Evolutionary conservation across 2,797 vertebrate species (phyloP), one percentile per base, ranked within the genome.

Genomic region (Coccyzus lansbergi): DNA sequence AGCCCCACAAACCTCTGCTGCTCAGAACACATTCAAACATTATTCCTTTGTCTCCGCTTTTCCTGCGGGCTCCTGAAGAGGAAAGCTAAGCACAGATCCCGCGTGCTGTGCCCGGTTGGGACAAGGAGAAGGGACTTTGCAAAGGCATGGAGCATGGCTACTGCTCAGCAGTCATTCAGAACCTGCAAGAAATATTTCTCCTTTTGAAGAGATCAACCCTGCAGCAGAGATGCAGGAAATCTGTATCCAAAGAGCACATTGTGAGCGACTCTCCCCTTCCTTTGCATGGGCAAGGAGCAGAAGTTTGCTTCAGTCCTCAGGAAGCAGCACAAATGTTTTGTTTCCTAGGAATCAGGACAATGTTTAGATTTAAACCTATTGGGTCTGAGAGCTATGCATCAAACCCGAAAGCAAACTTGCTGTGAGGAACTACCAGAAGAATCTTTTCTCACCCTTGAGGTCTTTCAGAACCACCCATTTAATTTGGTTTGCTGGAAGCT

Each of bases 271-370:
- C 69, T 68, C 53, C 74, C 29, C 10, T 52, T 49, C 49, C 69
- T 63, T 59, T 51, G 25, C 77, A 82, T 67, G 69, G 48, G 34
- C 93, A 92, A 88, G 80, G 63, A 96, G 77, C 67, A 94, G 74
- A 33, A 88, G 10, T 70, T 93, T 94, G 77, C 80, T 86, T 40
- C 74, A 76, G 70, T 15, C 44, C 77, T 92, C 90, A 79, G 93
- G 94, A 93, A 96, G 88, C 88, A 93, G 77, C 83, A 18, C 20
- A 72, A 90, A 79, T 82, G 86, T 95, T 96, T 94, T 88, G 94
- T 92, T 96, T 93, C 93, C 92, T 88, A 93, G 90, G 86, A 94
- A 92, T 90, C 25, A 82, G 65, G 51, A 76, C 67, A 91, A 76
- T 48, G 81, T 92, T 80, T 67, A 93, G 80, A 90, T 70, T 76